A percentile compares a stretch with the other conserved stretches of the same genome.
Conservation (phyloP, 2,888 invertebrate species). For the Portevinia maculata region DNA sequence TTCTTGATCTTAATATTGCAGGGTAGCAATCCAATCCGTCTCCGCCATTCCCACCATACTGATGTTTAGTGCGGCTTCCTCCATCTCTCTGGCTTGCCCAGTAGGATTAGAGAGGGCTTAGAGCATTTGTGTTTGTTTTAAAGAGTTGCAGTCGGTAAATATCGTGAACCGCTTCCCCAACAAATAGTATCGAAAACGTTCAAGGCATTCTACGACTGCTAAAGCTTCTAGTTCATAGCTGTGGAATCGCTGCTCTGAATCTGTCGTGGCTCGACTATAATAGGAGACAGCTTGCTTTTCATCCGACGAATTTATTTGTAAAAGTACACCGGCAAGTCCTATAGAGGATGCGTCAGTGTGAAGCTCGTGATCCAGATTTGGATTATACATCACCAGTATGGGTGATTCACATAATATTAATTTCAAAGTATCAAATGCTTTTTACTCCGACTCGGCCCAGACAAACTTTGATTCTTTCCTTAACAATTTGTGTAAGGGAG, state of each 20-base stretch:
- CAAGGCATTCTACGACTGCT: slow-evolving; percentile 9
- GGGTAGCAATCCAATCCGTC: neutral
- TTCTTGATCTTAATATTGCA: neutral
- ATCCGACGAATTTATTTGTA: neutral
- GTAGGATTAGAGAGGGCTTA: neutral
- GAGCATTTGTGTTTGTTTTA: too few relatives aligned
- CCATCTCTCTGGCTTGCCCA: neutral
- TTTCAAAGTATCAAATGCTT: slow-evolving; percentile 12
- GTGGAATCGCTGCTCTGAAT: slow-evolving; percentile 10
- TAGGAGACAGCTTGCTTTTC: slow-evolving; percentile 14
- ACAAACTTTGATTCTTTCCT: neutral
- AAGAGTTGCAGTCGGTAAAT: too few relatives aligned
- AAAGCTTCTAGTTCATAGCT: too few relatives aligned
- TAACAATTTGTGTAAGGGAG: neutral
- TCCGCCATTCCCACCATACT: neutral
- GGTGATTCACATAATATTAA: neutral
- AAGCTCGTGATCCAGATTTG: neutral
- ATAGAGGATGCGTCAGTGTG: slow-evolving; percentile 8
- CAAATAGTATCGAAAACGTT: neutral
- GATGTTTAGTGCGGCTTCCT: neutral
- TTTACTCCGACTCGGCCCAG: neutral
- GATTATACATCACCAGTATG: too few relatives aligned
- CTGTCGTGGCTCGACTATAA: slow-evolving; percentile 16
- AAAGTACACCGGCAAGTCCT: slow-evolving; percentile 2
- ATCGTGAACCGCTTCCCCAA: too few relatives aligned